phyloP scores from a whole-genome alignment of 2,113 vertebrate genomes.

The Sylvia atricapilla region DNA sequence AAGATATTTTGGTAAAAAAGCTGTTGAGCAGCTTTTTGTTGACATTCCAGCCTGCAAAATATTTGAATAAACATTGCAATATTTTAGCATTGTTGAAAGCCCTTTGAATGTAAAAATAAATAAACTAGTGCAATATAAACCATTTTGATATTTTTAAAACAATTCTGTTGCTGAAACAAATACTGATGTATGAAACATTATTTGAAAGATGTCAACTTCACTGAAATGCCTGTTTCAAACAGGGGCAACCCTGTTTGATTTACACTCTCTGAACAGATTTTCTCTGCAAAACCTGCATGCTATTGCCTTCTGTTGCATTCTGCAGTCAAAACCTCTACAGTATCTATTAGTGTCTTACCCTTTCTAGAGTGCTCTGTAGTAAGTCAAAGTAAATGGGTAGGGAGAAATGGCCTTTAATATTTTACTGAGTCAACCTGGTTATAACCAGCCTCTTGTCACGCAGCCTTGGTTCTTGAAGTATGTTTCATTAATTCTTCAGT shows the following conservation, averaged over 20 bases:
- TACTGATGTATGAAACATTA: background rate
- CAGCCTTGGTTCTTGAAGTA: slow-evolving; percentile 14
- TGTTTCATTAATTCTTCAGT: slow-evolving; percentile 55
- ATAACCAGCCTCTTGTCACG: background rate
- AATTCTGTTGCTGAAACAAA: background rate
- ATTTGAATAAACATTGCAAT: background rate
- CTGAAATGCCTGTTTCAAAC: background rate
- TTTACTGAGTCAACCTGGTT: slow-evolving; percentile 36
- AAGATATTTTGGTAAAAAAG: background rate
- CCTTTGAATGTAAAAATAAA: slow-evolving; percentile 21
- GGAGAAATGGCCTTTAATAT: slow-evolving; percentile 38
- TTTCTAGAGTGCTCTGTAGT: slow-evolving; percentile 11
- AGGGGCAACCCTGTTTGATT: background rate
- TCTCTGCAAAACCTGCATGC: background rate
- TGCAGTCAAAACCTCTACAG: slow-evolving; percentile 8
- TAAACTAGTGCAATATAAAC: background rate
- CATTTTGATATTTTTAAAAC: background rate
- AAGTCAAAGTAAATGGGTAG: slow-evolving; percentile 41
- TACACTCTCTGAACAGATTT: slow-evolving; percentile 22
- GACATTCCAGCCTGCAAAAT: background rate
- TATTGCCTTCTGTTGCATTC: slow-evolving; percentile 7
- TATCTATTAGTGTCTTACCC: slow-evolving; percentile 3
- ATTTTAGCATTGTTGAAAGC: background rate
- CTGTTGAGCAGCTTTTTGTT: no score
- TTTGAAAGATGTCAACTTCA: background rate